Percentiles rank a stretch among this genome's conserved stretches.
These are phyloP conservation scores for Dasyprocta punctata DNA, from an alignment of 2,113 vertebrate genomes.

Conservation along the genomic window DNA sequence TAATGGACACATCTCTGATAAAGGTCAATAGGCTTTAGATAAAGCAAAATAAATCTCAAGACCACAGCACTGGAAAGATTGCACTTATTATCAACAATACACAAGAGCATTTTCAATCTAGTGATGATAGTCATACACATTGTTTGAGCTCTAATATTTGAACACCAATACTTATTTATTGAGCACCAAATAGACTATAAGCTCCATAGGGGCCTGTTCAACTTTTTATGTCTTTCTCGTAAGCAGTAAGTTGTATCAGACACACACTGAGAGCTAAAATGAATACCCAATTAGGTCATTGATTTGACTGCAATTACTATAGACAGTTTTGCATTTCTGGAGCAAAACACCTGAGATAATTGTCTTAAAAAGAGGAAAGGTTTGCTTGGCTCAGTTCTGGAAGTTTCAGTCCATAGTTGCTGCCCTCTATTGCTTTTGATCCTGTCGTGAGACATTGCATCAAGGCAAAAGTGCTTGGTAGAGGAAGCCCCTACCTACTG, in stretches of 20 bases:
- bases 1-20: neutral
- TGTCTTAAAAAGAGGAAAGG: neutral
- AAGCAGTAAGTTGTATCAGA: neutral
- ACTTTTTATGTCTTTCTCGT: neutral
- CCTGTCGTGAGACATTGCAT: neutral
- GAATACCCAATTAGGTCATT: neutral
- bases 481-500: neutral
- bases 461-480: no score
- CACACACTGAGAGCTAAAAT: neutral
- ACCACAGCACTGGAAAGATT: neutral
- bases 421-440: neutral
- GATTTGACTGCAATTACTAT: neutral
- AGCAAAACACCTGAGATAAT: neutral
- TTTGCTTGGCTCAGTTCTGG: neutral
- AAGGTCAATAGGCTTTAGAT: neutral
- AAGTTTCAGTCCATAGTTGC: neutral
- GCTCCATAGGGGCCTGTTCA: neutral
- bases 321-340: neutral
- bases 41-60: constrained; percentile 34
- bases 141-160: neutral
- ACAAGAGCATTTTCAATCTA: neutral
- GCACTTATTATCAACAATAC: neutral
- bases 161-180: constrained; percentile 20
- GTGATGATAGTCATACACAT: neutral
- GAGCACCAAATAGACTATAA: neutral